Base-by-base conservation (phyloP, 2,113 vertebrate species). In the Emberiza fucata region DNA sequence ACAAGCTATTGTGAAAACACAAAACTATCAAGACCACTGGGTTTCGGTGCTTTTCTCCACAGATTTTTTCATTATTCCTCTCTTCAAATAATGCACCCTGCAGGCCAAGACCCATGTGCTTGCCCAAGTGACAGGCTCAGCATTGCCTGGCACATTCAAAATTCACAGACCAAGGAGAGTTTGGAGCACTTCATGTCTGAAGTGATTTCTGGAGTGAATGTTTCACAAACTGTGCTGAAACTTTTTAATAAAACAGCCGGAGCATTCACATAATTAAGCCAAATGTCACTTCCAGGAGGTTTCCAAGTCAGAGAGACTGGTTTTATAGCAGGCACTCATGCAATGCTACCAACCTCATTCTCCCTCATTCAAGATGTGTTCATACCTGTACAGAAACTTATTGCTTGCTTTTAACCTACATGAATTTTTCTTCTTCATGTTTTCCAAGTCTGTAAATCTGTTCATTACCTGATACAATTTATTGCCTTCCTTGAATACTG, bases 381-480 rank as follows among this genome's bases (percentile, higher is more conserved):
- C 39, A 23, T 53, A 85, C 45, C 81, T 90, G 70, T 66, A 50
- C 75, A 91, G 63, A 91, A 91, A 92, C 42, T 39, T 84, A 79
- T n/a, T 94, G 81, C 78, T 90, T 76, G 70, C 75, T 87, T 95
- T 94, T 89, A 91, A 89, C 45, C 86, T 72, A 79, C 85, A 80
- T 9, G 56, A 54, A 77, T 91, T 91, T 95, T 94, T 94, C 79
- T 94, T 87, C 70, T 73, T 77, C 78, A 65, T 22, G 25, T 61
- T 96, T 89, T 72, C 75, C 37, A 87, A 63, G 70, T 54, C 78
- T 61, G 9, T 92, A 94, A 92, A 91, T 90, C 93, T 85, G 29
- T 76, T 69, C 63, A 65, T 80, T 86, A 73, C 63, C 47, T 45
- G 80, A 50, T 3, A 61, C 33, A 80, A 87, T 81, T 81, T 82